Evolutionary conservation across 2,113 vertebrate genomes (phyloP).

Genomic region (Mesitornis unicolor): DNA sequence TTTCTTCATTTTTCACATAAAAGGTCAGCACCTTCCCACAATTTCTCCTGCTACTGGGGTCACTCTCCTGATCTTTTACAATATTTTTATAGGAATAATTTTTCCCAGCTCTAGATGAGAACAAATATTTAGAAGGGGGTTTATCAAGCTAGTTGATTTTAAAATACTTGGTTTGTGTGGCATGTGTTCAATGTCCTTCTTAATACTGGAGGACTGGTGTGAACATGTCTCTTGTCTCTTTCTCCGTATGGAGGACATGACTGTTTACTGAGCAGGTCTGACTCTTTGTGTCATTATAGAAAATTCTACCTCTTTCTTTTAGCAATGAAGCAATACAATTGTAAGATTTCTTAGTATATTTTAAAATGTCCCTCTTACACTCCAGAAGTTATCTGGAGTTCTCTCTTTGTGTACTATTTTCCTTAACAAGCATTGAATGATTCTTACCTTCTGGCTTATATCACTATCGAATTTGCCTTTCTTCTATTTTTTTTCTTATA

Average conservation of each 20-base stretch:
- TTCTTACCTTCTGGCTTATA: neutral
- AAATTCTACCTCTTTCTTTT: neutral
- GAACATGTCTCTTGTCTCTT: neutral
- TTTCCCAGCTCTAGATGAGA: neutral
- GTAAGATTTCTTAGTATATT: neutral
- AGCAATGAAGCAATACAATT: neutral
- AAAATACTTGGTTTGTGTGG: neutral
- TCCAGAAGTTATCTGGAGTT: neutral
- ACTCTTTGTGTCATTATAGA: neutral
- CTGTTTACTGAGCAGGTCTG: neutral
- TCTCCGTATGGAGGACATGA: neutral
- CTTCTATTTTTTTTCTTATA: neutral
- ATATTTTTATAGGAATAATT: fast-evolving
- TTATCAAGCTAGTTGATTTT: neutral
- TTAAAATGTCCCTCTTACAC: neutral
- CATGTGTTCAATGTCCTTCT: neutral
- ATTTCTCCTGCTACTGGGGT: neutral
- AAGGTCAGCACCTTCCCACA: neutral
- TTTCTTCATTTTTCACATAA: neutral
- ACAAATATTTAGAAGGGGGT: neutral
- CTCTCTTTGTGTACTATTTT: neutral
- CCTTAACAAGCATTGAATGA: neutral
- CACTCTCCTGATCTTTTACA: neutral
- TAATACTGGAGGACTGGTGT: neutral
- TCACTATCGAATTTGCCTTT: neutral